These are phyloP conservation scores for Semicossyphus pulcher DNA, from an alignment of 2,113 vertebrate genomes.

Conservation along the genomic window DNA sequence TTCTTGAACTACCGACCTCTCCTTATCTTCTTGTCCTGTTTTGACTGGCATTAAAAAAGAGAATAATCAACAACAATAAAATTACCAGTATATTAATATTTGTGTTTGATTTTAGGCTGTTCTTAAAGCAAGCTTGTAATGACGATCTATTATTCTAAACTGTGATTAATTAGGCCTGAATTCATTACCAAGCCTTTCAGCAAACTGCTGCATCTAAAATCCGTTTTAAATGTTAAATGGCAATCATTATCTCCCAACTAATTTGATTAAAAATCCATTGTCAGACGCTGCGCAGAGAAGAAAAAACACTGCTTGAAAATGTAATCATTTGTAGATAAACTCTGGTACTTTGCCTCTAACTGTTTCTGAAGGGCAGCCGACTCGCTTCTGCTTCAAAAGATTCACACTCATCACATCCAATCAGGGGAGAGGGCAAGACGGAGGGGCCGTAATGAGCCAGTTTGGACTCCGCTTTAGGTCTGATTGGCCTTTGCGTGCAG, in stretches of 20 bases:
- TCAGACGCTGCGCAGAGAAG: background rate
- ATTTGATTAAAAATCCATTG: conserved; percentile 52
- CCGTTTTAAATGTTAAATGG: conserved; percentile 5
- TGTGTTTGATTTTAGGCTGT: background rate
- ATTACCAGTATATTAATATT: background rate
- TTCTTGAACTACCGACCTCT: no score
- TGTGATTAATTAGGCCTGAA: conserved; percentile 18
- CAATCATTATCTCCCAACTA: conserved; percentile 21
- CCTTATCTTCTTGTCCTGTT: background rate
- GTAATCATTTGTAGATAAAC: conserved; percentile 38
- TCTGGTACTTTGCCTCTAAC: conserved; percentile 18
- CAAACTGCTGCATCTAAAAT: conserved; percentile 14
- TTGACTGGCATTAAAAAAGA: background rate
- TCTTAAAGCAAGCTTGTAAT: background rate
- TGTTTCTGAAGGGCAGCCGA: conserved; percentile 24
- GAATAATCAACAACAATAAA: background rate
- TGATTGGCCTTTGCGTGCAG: conserved; percentile 30
- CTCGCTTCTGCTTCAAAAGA: conserved; percentile 39
- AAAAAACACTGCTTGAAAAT: conserved; percentile 1
- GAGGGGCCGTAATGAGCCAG: background rate
- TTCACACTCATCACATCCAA: conserved; percentile 35
- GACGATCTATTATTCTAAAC: conserved; percentile 12
- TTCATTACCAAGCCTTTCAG: background rate
- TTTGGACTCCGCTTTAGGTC: background rate
- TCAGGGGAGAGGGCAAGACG: conserved; percentile 17